Evolutionary conservation across 2,888 invertebrate species (phyloP).

Genomic region (Cheilosia soror): DNA sequence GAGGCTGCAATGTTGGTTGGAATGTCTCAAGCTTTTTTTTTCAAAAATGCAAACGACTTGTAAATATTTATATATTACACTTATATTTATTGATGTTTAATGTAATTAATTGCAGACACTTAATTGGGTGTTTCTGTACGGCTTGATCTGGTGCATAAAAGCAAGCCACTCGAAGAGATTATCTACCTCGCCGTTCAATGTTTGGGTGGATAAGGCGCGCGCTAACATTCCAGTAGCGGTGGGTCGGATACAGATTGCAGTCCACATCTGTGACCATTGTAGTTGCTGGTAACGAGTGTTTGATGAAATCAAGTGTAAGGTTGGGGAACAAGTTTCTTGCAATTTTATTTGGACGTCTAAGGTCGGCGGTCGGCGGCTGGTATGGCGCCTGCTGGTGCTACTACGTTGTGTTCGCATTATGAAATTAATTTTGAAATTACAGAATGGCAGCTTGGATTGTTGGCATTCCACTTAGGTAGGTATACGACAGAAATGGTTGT

Average conservation of each 20-base stretch:
- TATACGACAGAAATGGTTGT: not conserved
- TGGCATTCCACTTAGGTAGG: not conserved
- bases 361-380: slow-evolving; percentile 18
- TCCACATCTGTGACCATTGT: slow-evolving; percentile 9
- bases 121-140: slow-evolving; percentile 59
- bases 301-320: slow-evolving; percentile 67
- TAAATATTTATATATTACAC: slow-evolving; percentile 27
- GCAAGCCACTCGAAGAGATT: slow-evolving; percentile 2
- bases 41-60: slow-evolving; percentile 38
- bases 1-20: slow-evolving; percentile 1
- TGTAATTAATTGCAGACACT: slow-evolving; percentile 57
- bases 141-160: not conserved
- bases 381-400: not conserved
- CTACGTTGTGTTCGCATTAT: slow-evolving; percentile 12
- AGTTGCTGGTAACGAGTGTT: slow-evolving; percentile 17
- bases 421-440: slow-evolving; percentile 37
- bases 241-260: slow-evolving; percentile 3
- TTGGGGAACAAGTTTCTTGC: slow-evolving; percentile 38
- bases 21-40: not conserved
- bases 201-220: slow-evolving; percentile 2
- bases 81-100: slow-evolving; percentile 36
- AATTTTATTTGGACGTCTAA: slow-evolving; percentile 41
- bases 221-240: slow-evolving; percentile 25
- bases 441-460: slow-evolving; percentile 3
- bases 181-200: not conserved